Base-by-base conservation (phyloP, 2,113 vertebrate genomes). In the Crotalus tigris region DNA sequence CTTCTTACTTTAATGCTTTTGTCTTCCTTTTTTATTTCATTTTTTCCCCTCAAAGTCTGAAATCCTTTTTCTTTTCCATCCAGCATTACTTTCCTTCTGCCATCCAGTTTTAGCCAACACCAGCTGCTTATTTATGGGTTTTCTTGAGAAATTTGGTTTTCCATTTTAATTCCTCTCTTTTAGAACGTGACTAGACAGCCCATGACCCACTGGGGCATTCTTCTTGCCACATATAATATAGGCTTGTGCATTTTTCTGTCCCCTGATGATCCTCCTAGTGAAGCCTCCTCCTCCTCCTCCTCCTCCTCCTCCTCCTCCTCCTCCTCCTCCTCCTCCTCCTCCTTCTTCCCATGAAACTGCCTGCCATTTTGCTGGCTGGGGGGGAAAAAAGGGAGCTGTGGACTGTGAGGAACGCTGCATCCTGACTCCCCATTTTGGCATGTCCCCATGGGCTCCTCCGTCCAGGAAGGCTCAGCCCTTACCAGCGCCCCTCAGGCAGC, bases 281-380 rank as follows among this genome's bases (percentile, higher is more conserved):
- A 61, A 29, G 59, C 23, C 33, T 1, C 1, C 33, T 1, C 1
- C 33, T 1, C 1, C 33, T 1, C 1, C 39, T 1, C 1, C 39
- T 2, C 2, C 39, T 2, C 2, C 39, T 2, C 39, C 39, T 2
- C 39, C 2, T 2, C 39, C 2, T 0, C 39, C 39, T 2, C 39
- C 39, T 39, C 39, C 39, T 39, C 39, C 39, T 39, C 39, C 39
- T 39, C 39, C 39, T 39, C 39, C 39, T 39, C 39, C 39, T 39
- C 2, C 39, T 39, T 39, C 39, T 39, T 39, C 39, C 39, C 39
- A 39, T 39, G 39, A 39, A 39, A 39, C 39, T 39, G 39, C 39
- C 39, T 39, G 39, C 39, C 39, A 39, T 39, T 39, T 39, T 39
- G 39, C 39, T 39, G 39, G 39, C 39, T 39, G 39, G 39, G 2